Percentiles rank a stretch among this genome's conserved stretches.
These are phyloP conservation scores for Medauroidea extradentata DNA, from an alignment of 1,140 invertebrate genomes.

Conservation along the genomic window DNA sequence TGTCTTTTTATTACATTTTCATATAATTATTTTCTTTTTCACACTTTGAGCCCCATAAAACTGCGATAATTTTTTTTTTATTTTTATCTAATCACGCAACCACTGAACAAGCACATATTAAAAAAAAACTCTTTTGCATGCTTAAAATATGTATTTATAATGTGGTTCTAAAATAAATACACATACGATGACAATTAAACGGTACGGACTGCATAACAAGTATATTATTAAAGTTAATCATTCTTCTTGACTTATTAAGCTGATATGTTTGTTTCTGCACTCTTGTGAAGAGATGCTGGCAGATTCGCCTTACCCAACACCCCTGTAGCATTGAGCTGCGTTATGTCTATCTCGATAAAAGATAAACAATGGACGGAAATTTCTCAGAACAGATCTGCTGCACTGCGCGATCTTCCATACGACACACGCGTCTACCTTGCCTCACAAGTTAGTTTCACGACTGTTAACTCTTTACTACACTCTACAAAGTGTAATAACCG, in stretches of 20 bases:
- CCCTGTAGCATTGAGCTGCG: conserved; percentile 37
- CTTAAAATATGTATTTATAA: background rate
- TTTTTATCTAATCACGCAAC: background rate
- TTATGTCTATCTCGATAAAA: conserved; percentile 24
- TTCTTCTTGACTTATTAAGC: conserved; percentile 31
- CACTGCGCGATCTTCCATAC: conserved; percentile 6
- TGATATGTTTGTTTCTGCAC: conserved; percentile 46
- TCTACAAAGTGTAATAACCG: too few relatives aligned
- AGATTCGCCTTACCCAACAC: conserved; percentile 33
- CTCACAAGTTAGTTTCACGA: too few relatives aligned
- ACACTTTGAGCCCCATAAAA: conserved; percentile 13
- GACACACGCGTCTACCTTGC: too few relatives aligned
- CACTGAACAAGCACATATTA: background rate
- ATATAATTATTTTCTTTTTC: background rate
- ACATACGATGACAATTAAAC: conserved; percentile 40
- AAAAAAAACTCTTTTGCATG: background rate
- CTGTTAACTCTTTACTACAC: too few relatives aligned
- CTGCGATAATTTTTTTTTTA: background rate
- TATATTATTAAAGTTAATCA: conserved; percentile 30
- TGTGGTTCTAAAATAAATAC: conserved; percentile 11
- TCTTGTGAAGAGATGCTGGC: conserved; percentile 25
- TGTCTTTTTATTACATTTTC: background rate
- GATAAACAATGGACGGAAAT: conserved; percentile 43
- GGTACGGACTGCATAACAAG: conserved; percentile 44
- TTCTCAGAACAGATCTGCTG: conserved; percentile 33